Evolutionary conservation across 2,888 invertebrate genomes (phyloP).

Genomic region (Drosophila parthenogenetica): DNA sequence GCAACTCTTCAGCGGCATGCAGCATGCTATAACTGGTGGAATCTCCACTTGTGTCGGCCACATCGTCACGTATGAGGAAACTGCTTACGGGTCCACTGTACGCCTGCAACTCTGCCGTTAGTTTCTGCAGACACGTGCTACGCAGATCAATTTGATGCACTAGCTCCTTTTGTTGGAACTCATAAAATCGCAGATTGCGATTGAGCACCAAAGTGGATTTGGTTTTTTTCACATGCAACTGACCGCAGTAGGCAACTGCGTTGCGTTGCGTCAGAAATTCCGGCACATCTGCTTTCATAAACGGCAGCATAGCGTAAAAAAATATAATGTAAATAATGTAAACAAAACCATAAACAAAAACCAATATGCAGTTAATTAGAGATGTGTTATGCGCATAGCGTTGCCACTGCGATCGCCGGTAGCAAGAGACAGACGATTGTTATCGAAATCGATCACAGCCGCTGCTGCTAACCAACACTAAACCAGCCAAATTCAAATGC

Average conservation of each 20-base stretch:
- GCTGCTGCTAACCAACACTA: neutral
- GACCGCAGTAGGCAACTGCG: slow-evolving; percentile 52
- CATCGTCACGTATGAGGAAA: slow-evolving; percentile 48
- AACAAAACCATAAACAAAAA: slow-evolving; percentile 4
- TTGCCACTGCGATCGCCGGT: slow-evolving; percentile 2
- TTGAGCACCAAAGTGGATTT: slow-evolving; percentile 65
- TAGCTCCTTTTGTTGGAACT: slow-evolving; percentile 72
- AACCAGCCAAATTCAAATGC: slow-evolving; percentile 20
- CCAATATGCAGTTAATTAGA: slow-evolving; percentile 6
- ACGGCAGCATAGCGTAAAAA: slow-evolving; percentile 46
- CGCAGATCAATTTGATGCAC: slow-evolving; percentile 70
- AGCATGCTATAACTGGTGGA: slow-evolving; percentile 53
- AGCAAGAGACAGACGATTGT: too few relatives aligned
- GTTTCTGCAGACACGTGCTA: slow-evolving; percentile 46
- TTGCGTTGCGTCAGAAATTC: slow-evolving; percentile 54
- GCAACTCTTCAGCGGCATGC: slow-evolving; percentile 47
- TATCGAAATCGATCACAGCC: too few relatives aligned
- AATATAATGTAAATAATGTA: slow-evolving; percentile 30
- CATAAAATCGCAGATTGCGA: slow-evolving; percentile 75
- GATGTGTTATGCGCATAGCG: slow-evolving; percentile 17
- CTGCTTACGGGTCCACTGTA: slow-evolving; percentile 70
- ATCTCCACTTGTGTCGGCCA: slow-evolving; percentile 19
- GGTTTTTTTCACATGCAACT: slow-evolving; percentile 36
- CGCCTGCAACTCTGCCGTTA: slow-evolving; percentile 32
- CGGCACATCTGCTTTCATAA: slow-evolving; percentile 56